A percentile compares a stretch with the other conserved stretches of the same genome.
phyloP scores from a whole-genome alignment of 2,888 invertebrate species.

The Calameuta pallipes region DNA sequence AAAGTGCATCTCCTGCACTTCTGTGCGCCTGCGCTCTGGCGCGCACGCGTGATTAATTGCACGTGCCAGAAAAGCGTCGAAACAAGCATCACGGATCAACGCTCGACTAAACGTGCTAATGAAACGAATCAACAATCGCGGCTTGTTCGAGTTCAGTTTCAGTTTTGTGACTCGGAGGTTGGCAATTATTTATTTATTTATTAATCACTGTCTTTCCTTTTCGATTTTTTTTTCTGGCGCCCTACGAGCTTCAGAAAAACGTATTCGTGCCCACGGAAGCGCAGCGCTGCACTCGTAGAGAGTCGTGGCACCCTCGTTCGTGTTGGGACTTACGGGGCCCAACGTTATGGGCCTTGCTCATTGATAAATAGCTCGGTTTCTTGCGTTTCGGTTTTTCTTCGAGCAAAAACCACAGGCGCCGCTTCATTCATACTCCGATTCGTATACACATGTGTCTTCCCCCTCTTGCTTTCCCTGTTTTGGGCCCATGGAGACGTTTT shows the following conservation, averaged over 20 bases:
- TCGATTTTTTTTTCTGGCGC: not conserved
- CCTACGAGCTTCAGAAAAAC: not conserved
- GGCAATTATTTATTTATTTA: not conserved
- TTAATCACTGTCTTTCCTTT: not conserved
- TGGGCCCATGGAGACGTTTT: not conserved
- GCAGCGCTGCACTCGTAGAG: not conserved
- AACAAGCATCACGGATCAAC: conserved; percentile 26
- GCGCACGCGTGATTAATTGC: conserved; percentile 16
- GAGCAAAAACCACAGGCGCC: conserved; percentile 52
- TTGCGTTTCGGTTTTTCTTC: conserved; percentile 18
- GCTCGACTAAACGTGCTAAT: conserved; percentile 23
- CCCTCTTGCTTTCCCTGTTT: not conserved
- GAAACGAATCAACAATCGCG: conserved; percentile 23
- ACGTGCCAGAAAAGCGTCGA: conserved; percentile 24
- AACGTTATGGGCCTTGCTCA: conserved; percentile 27
- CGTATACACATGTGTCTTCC: not conserved
- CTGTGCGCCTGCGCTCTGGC: not conserved
- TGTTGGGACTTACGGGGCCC: not conserved
- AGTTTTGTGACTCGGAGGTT: not conserved
- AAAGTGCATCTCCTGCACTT: not conserved
- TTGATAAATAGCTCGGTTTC: conserved; percentile 43
- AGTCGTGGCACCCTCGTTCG: not conserved
- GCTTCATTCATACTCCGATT: conserved; percentile 50
- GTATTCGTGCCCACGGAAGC: conserved; percentile 11
- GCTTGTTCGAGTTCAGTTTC: not conserved